phyloP scores from a whole-genome alignment of 1,140 invertebrate genomes.

The Drosophila orosa region DNA sequence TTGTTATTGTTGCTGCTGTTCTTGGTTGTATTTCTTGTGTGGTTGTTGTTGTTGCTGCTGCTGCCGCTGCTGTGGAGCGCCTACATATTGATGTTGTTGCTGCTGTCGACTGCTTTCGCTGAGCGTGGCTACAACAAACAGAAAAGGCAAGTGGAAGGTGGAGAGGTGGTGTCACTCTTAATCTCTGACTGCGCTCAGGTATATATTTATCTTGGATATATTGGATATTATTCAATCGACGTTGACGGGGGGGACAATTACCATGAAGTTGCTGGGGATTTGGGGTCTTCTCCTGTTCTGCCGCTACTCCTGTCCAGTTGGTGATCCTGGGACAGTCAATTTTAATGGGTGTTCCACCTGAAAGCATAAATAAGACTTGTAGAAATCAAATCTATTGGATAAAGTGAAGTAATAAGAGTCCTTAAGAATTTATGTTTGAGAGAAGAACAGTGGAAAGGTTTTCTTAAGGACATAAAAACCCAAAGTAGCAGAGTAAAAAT shows the following conservation, averaged over 20 bases:
- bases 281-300: background rate
- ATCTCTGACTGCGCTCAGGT: conserved; percentile 32
- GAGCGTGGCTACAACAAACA: conserved; percentile 73
- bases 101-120: conserved; percentile 77
- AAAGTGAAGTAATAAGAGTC: too few species aligned
- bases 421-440: too few species aligned
- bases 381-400: conserved; percentile 17
- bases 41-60: conserved; percentile 59
- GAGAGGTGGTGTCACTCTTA: conserved; percentile 54
- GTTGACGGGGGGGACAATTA: conserved; percentile 56
- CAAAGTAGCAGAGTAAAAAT: too few species aligned
- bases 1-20: conserved; percentile 41
- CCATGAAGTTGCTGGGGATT: conserved; percentile 42
- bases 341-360: conserved; percentile 20
- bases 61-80: conserved; percentile 51
- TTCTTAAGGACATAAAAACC: too few species aligned
- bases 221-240: conserved; percentile 17
- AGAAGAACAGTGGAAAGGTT: too few species aligned
- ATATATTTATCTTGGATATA: conserved; percentile 28
- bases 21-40: conserved; percentile 46
- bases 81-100: conserved; percentile 74
- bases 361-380: conserved; percentile 1
- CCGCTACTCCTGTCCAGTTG: conserved; percentile 1
- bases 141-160: conserved; percentile 74
- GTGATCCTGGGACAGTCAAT: conserved; percentile 21